These are phyloP conservation scores for Carposina sasakii DNA, from an alignment of 1,140 invertebrate genomes.

Conservation along the genomic window DNA sequence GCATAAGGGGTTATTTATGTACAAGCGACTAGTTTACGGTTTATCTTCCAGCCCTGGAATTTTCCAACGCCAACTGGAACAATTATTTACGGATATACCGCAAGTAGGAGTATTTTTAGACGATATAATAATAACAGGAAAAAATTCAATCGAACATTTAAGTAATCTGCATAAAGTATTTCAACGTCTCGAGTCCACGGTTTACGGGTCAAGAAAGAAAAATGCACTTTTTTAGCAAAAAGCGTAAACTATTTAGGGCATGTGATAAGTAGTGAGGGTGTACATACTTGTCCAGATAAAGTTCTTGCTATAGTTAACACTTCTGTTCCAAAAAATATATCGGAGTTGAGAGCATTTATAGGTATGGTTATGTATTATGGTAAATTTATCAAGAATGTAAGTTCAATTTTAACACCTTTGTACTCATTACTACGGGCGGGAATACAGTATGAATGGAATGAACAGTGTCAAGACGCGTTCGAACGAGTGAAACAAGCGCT, in stretches of 20 bases:
- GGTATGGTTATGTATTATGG: slow-evolving; percentile 52
- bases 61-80: slow-evolving; percentile 3
- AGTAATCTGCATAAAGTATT: slow-evolving; percentile 2
- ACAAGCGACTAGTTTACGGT: not conserved
- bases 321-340: slow-evolving; percentile 27
- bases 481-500: not conserved
- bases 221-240: slow-evolving; percentile 20
- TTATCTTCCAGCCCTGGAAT: slow-evolving; percentile 5
- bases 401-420: slow-evolving; percentile 15
- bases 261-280: slow-evolving; percentile 26
- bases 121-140: slow-evolving; percentile 4
- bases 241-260: slow-evolving; percentile 40
- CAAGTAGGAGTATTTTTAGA: not conserved
- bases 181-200: slow-evolving; percentile 19
- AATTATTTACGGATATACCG: slow-evolving; percentile 1
- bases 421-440: not conserved
- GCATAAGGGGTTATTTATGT: not conserved
- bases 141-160: not conserved
- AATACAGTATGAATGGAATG: not conserved
- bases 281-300: slow-evolving; percentile 32
- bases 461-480: slow-evolving; percentile 2
- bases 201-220: slow-evolving; percentile 22
- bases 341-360: slow-evolving; percentile 29
- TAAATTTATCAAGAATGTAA: slow-evolving; percentile 32
- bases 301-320: slow-evolving; percentile 34